Evolutionary conservation across 2,113 vertebrate genomes (phyloP), one percentile per base, ranked within the genome.

Genomic region (Spea multiplicata): DNA sequence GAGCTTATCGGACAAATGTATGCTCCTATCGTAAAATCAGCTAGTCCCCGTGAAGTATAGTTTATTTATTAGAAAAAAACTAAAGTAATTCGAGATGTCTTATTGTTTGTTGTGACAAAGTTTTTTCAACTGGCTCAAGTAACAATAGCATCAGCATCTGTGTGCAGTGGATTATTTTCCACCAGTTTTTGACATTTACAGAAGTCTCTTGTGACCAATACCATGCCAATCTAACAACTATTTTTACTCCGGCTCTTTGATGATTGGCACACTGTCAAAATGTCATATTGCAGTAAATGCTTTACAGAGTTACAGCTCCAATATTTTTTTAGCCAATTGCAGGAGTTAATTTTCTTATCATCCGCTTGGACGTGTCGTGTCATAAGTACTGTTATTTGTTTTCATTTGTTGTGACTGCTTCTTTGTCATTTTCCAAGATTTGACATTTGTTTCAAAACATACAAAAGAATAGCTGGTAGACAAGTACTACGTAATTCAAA

Each of bases 181-280:
- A 68, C 50, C 66, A 69, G 66, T 69, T 76, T 52, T 44, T 77
- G 66, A 70, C 75, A 77, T 77, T 76, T 68, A 48, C 66, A 70
- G 66, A 70, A 70, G 66, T 77, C 75, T 70, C 75, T 62, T 70
- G 66, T 70, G 75, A 61, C 75, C 66, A 12, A 9, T 30, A 50
- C 75, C 55, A 49, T 70, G 66, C 53, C 75, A 77, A 77, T 77
- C 66, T 70, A 61, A 59, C 66, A 62, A 66, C 57, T 70, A 70
- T 77, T 70, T 77, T 77, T 44, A 77, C 70, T 70, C 16, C 61
- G 48, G 49, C 53, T 50, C 44, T 46, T 64, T 74, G 57, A 70
- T 77, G 75, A 77, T 77, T 77, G 75, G 75, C 75, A 77, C 68
- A 70, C 75, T 77, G 75, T 77, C 75, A 77, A 70, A 77, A 77